phyloP scores from a whole-genome alignment of 2,888 invertebrate genomes.

The Drosophila birchii region DNA sequence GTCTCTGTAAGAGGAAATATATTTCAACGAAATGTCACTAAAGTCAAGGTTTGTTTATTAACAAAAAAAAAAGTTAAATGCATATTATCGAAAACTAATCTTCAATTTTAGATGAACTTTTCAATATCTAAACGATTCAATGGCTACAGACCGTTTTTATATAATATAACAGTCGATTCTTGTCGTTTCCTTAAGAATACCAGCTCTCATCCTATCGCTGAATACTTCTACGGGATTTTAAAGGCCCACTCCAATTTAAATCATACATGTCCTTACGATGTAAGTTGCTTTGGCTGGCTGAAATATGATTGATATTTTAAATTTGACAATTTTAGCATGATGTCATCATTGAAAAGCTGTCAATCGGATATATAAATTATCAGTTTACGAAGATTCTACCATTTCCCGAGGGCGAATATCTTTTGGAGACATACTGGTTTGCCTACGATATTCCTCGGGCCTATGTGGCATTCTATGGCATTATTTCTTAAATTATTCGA shows the following conservation, averaged over 20 bases:
- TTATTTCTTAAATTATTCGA: too few species aligned
- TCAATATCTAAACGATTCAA: neutral
- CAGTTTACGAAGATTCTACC: neutral
- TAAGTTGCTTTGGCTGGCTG: neutral
- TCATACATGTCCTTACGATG: constrained; percentile 26
- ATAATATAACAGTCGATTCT: constrained; percentile 11
- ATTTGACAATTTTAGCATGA: constrained; percentile 8
- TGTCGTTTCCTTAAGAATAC: constrained; percentile 10
- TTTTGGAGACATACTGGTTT: neutral
- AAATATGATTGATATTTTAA: too few species aligned
- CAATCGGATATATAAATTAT: neutral
- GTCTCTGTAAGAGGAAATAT: constrained; percentile 1
- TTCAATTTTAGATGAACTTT: constrained; percentile 12
- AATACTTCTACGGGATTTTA: constrained; percentile 2
- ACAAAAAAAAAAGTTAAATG: fast-evolving
- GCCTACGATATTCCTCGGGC: neutral
- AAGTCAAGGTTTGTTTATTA: neutral
- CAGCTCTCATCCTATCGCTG: neutral
- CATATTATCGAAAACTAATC: fast-evolving
- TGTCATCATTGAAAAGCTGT: constrained; percentile 10
- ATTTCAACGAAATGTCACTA: neutral
- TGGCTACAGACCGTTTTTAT: constrained; percentile 23
- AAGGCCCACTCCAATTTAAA: constrained; percentile 22
- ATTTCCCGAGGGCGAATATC: constrained; percentile 21
- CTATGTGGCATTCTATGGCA: neutral